Percentiles rank a stretch among this genome's conserved stretches.
Evolutionary conservation across 2,888 invertebrate genomes (phyloP).

Genomic region (Rhamphomyia laevipes): DNA sequence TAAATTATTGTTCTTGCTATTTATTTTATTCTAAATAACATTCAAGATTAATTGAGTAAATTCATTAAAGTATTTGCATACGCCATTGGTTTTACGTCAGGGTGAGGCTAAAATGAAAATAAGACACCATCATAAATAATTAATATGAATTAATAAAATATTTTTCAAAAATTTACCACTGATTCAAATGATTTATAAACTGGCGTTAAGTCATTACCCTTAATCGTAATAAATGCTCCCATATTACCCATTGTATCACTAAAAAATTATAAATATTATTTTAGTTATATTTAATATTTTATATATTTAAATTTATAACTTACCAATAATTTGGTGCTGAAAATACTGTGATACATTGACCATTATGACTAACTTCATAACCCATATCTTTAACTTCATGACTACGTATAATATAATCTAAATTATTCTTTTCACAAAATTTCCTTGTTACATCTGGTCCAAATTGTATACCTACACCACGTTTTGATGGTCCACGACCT

Average conservation of each 20-base stretch:
- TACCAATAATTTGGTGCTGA: conserved; percentile 99
- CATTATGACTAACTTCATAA: conserved; percentile 89
- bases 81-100: conserved; percentile 94
- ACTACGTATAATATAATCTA: conserved; percentile 90
- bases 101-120: conserved; percentile 78
- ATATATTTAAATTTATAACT: too few species aligned
- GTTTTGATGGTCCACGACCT: conserved; percentile 86
- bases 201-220: conserved; percentile 82
- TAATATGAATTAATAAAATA: not conserved
- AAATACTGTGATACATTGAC: conserved; percentile 96
- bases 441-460: conserved; percentile 90
- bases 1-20: not conserved
- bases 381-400: conserved; percentile 97
- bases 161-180: conserved; percentile 57
- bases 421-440: conserved; percentile 73
- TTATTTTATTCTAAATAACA: not conserved
- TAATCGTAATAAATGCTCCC: conserved; percentile 94
- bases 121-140: not conserved
- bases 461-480: conserved; percentile 97
- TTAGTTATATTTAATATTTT: not conserved
- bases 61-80: conserved; percentile 82
- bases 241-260: conserved; percentile 99
- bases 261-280: conserved; percentile 27
- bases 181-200: conserved; percentile 86
- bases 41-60: conserved; percentile 33